phyloP scores from a whole-genome alignment of 53 echinoderm and acorn worm species.

The Actinopyga echinites region DNA sequence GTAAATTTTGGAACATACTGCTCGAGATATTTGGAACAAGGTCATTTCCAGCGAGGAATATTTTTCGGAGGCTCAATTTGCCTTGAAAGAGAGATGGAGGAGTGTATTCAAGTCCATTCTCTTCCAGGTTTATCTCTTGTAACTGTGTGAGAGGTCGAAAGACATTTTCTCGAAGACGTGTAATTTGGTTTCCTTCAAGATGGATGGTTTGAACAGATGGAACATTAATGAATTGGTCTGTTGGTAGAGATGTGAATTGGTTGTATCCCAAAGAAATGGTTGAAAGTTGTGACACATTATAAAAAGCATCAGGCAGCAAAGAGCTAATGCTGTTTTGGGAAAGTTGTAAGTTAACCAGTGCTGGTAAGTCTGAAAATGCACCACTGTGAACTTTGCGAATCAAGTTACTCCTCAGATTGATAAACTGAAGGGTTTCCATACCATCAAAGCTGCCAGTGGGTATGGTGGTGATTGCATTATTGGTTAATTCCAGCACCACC shows the following conservation, averaged over 20 bases:
- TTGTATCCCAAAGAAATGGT: constrained; percentile 81
- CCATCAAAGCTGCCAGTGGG: constrained; percentile 58
- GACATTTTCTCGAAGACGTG: constrained; percentile 47
- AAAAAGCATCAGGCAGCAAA: constrained; percentile 68
- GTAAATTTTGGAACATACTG: neutral
- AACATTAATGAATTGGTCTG: constrained; percentile 61
- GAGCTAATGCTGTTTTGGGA: constrained; percentile 65
- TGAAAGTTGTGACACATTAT: constrained; percentile 64
- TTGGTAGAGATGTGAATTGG: constrained; percentile 54
- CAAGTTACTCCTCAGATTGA: constrained; percentile 78
- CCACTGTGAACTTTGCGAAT: constrained; percentile 51
- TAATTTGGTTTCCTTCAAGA: constrained; percentile 72
- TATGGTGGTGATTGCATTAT: constrained; percentile 64
- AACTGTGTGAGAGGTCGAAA: constrained; percentile 70
- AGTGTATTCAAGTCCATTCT: constrained; percentile 64
- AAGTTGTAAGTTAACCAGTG: constrained; percentile 77
- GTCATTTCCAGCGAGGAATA: constrained; percentile 71
- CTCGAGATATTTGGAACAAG: constrained; percentile 6
- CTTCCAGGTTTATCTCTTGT: constrained; percentile 68
- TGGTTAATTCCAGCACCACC: constrained; percentile 68
- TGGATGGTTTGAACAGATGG: constrained; percentile 63
- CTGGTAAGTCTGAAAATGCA: constrained; percentile 60
- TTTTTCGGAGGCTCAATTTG: constrained; percentile 53
- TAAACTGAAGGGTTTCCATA: constrained; percentile 68
- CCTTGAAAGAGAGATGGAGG: constrained; percentile 58